A percentile compares a stretch with the other conserved stretches of the same genome.
These are phyloP conservation scores for Bungarus multicinctus DNA, from an alignment of 2,113 vertebrate species.

Conservation along the genomic window DNA sequence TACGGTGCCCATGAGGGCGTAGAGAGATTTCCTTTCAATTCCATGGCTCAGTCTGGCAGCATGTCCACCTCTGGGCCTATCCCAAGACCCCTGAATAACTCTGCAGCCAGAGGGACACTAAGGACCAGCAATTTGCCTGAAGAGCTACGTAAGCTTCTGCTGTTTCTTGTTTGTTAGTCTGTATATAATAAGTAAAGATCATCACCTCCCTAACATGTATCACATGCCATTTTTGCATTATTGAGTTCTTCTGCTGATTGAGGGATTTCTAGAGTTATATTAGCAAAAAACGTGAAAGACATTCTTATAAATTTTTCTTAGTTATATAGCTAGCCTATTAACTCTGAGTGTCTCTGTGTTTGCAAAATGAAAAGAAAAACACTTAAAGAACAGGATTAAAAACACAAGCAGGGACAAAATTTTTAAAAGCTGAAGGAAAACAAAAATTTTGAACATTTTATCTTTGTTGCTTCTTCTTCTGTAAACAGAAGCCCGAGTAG, in stretches of 20 bases:
- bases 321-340: background rate
- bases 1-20: slow-evolving; percentile 36
- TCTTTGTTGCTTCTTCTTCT: background rate
- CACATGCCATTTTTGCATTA: background rate
- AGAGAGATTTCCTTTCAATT: slow-evolving; percentile 44
- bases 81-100: slow-evolving; percentile 66
- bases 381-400: background rate
- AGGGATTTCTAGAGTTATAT: background rate
- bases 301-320: background rate
- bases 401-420: background rate
- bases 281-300: background rate
- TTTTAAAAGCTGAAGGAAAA: background rate
- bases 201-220: accelerated
- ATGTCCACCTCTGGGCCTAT: slow-evolving; percentile 53
- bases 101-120: slow-evolving; percentile 67
- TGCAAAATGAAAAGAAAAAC: background rate
- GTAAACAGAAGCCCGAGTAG: background rate
- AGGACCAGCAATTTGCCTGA: slow-evolving; percentile 76
- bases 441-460: background rate
- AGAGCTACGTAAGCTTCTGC: slow-evolving; percentile 74
- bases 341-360: background rate
- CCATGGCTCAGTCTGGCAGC: slow-evolving; percentile 36
- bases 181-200: background rate
- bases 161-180: slow-evolving; percentile 29
- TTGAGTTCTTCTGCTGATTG: background rate